Conservation (phyloP, 2,797 vertebrate species). For the Phataginus tetradactyla region DNA sequence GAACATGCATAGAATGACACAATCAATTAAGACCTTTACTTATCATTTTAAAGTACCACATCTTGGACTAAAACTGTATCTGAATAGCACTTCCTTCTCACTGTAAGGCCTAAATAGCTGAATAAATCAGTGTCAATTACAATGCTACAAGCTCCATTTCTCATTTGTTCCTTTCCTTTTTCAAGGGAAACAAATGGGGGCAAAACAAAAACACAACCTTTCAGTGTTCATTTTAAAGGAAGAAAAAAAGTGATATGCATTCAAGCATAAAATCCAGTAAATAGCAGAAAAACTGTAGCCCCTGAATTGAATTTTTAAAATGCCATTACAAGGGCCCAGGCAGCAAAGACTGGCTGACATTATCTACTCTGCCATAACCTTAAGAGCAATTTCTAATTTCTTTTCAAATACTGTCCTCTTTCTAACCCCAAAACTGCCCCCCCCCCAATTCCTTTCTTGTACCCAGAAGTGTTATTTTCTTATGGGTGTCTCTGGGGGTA, state of each 20-base stretch:
- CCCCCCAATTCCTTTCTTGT: background rate
- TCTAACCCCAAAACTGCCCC: background rate
- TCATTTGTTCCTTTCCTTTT: slow-evolving; percentile 2
- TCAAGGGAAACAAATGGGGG: background rate
- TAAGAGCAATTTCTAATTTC: slow-evolving; percentile 42
- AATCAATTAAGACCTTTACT: slow-evolving; percentile 31
- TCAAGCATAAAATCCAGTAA: slow-evolving; percentile 45
- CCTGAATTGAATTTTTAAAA: slow-evolving; percentile 43
- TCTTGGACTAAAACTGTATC: slow-evolving; percentile 42
- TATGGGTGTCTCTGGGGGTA: background rate
- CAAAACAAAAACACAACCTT: slow-evolving; percentile 53
- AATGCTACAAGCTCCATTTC: slow-evolving; percentile 27
- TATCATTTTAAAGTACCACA: slow-evolving; percentile 45
- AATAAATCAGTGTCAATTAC: slow-evolving; percentile 57
- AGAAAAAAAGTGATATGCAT: slow-evolving; percentile 16
- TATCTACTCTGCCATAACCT: background rate
- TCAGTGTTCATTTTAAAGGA: slow-evolving; percentile 39
- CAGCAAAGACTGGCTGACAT: slow-evolving; percentile 10
- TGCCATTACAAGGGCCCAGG: background rate
- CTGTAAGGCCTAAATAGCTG: background rate
- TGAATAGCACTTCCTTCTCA: slow-evolving; percentile 10
- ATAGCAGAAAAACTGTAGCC: background rate
- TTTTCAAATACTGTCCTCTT: slow-evolving; percentile 13
- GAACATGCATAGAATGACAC: background rate
- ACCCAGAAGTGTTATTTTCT: background rate